Conservation (phyloP, 2,888 invertebrate genomes). For the Drosophila neotestacea region DNA sequence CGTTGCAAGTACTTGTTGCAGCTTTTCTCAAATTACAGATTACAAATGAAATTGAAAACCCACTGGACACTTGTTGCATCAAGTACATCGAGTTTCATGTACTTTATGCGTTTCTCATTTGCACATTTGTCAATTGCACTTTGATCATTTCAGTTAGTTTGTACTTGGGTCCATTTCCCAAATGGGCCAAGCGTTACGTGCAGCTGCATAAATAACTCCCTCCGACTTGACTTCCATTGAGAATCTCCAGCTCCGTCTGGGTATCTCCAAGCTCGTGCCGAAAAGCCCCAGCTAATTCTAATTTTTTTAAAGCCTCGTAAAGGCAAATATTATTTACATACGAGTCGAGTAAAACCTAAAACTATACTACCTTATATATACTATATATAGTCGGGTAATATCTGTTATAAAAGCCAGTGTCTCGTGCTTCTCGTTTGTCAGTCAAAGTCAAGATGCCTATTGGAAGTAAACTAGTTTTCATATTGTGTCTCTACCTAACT, state of each 20-base stretch:
- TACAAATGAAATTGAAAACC: conserved; percentile 52
- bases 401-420: conserved; percentile 50
- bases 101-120: conserved; percentile 66
- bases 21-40: conserved; percentile 33
- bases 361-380: conserved; percentile 15
- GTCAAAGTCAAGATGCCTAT: conserved; percentile 55
- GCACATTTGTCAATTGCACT: conserved; percentile 76
- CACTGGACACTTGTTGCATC: conserved; percentile 64
- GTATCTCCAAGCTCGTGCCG: conserved; percentile 10
- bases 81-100: conserved; percentile 58
- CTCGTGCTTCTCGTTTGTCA: conserved; percentile 17
- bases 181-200: conserved; percentile 65
- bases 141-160: conserved; percentile 41
- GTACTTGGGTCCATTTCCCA: conserved; percentile 50
- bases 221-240: conserved; percentile 33
- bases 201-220: conserved; percentile 76
- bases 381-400: conserved; percentile 8
- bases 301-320: conserved; percentile 34
- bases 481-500: conserved; percentile 36
- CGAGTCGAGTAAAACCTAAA: conserved; percentile 1
- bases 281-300: conserved; percentile 26
- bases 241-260: conserved; percentile 16
- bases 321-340: conserved; percentile 26
- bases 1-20: conserved; percentile 19
- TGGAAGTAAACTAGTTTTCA: conserved; percentile 36